Evolutionary conservation across 2,113 vertebrate genomes (phyloP).

Genomic region (Epinephelus lanceolatus): DNA sequence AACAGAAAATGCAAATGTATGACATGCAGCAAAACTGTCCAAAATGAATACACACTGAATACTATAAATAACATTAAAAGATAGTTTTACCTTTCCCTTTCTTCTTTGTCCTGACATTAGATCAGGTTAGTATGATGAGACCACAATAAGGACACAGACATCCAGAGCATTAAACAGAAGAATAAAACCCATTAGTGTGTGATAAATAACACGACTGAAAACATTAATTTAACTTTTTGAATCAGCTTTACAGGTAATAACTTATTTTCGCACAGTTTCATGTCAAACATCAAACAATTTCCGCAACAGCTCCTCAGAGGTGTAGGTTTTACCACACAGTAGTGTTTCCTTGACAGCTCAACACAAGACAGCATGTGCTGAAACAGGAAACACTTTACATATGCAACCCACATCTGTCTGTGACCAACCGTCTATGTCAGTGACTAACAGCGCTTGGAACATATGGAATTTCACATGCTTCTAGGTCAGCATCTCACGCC

Average conservation of each 20-base stretch:
- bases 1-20: slow-evolving; percentile 11
- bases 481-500: background rate
- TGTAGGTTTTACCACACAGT: slow-evolving; percentile 1
- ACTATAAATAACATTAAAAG: background rate
- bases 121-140: slow-evolving; percentile 12
- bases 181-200: background rate
- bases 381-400: slow-evolving; percentile 67
- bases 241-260: background rate
- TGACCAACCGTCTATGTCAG: background rate
- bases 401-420: background rate
- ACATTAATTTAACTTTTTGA: no score
- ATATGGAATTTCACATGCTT: background rate
- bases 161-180: background rate
- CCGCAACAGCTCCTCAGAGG: background rate
- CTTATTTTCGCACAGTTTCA: background rate
- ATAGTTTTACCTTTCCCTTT: slow-evolving; percentile 57
- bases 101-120: slow-evolving; percentile 51
- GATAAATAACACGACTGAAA: background rate
- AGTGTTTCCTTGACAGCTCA: slow-evolving; percentile 59
- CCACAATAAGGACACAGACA: background rate
- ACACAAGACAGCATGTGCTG: background rate
- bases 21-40: background rate
- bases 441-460: background rate
- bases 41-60: background rate
- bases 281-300: background rate